Evolutionary conservation across 2,113 vertebrate species (phyloP).

Genomic region (Echinops telfairi): DNA sequence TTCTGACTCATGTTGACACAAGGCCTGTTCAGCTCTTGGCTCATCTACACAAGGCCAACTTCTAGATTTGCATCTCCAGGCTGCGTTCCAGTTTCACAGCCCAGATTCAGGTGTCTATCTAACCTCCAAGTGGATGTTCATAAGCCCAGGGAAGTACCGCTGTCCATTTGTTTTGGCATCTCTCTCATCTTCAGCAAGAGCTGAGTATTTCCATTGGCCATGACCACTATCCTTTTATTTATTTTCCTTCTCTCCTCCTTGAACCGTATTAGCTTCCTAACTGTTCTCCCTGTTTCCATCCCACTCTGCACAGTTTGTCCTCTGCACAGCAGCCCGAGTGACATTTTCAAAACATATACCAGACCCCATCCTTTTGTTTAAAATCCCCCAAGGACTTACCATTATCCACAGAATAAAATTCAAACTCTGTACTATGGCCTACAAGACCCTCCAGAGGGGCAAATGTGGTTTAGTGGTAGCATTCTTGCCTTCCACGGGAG

Average conservation of each 20-base stretch:
- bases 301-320: neutral
- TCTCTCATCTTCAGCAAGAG: conserved; percentile 20
- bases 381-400: neutral
- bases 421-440: neutral
- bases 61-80: neutral
- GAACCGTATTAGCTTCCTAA: neutral
- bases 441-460: neutral
- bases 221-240: neutral
- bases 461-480: too few relatives aligned
- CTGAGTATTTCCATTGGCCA: neutral
- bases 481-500: neutral
- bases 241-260: neutral
- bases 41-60: neutral
- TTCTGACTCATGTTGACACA: neutral
- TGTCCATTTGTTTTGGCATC: neutral
- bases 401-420: conserved; percentile 14
- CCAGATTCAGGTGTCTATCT: neutral
- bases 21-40: neutral
- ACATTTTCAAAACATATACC: conserved; percentile 14
- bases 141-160: neutral
- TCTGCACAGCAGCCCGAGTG: neutral
- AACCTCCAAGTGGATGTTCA: neutral
- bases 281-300: neutral
- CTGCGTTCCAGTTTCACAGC: neutral
- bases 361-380: neutral